phyloP scores from a whole-genome alignment of 2,113 vertebrate species.

The Megaleporinus macrocephalus region DNA sequence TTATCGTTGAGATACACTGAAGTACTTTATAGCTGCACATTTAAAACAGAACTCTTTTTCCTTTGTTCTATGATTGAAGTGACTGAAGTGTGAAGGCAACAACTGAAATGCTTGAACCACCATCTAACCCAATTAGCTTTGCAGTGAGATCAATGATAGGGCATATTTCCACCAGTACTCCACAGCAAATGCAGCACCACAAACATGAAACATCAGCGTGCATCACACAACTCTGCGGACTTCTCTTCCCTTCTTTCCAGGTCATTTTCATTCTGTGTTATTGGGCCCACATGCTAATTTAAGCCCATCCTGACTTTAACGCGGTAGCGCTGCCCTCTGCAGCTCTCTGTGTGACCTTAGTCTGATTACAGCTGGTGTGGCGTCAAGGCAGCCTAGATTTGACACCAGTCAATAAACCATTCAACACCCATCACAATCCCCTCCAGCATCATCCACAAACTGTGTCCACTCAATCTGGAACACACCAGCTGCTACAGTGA shows the following conservation, averaged over 20 bases:
- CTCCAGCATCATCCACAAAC: slow-evolving; percentile 3
- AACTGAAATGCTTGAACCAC: background rate
- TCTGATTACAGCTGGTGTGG: background rate
- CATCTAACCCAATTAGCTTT: background rate
- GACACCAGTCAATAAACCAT: slow-evolving; percentile 12
- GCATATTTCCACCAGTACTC: background rate
- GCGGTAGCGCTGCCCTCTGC: background rate
- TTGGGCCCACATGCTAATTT: background rate
- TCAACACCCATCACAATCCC: background rate
- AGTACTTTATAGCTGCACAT: no score
- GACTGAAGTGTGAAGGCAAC: no score
- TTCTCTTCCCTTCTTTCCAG: background rate
- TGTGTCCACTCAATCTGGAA: background rate
- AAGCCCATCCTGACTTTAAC: background rate
- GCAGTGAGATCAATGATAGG: background rate
- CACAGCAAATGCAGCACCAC: background rate
- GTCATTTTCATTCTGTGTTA: background rate
- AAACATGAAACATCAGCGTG: background rate
- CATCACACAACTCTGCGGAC: background rate
- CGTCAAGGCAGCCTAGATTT: background rate
- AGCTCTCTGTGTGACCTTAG: slow-evolving; percentile 15
- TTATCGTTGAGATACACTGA: no score
- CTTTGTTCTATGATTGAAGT: no score
- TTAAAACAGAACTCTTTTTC: no score
- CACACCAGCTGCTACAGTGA: background rate